Evolutionary conservation across 2,113 vertebrate species (phyloP).

Genomic region (Gasterosteus aculeatus): DNA sequence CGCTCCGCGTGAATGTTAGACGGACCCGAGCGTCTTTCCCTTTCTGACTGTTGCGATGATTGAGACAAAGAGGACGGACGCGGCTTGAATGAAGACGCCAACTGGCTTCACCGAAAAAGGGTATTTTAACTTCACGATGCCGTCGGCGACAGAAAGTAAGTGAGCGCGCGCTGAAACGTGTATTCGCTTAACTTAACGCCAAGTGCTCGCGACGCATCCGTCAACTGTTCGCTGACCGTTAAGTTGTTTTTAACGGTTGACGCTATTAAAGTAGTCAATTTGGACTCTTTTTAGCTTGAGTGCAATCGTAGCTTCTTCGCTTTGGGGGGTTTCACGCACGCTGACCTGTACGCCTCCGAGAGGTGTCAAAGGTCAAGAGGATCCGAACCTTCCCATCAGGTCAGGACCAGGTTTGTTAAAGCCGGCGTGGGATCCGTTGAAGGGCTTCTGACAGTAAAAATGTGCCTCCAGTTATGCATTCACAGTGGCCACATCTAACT

Average conservation of each 20-base stretch:
- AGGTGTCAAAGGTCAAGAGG: conserved; percentile 2
- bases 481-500: not conserved
- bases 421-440: not conserved
- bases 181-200: not conserved
- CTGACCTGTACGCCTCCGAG: not conserved
- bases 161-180: not conserved
- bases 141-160: not conserved
- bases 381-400: not conserved
- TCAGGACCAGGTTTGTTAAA: not conserved
- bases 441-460: not conserved
- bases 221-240: no score
- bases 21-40: conserved; percentile 23
- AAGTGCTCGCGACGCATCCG: no score
- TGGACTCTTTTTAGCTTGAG: no score
- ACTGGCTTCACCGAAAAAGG: not conserved
- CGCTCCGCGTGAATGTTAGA: conserved; percentile 38
- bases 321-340: not conserved
- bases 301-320: no score
- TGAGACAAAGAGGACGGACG: conserved; percentile 62
- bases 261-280: no score
- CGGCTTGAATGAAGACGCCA: conserved; percentile 10
- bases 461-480: not conserved
- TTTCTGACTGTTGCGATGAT: conserved; percentile 13
- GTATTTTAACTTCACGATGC: not conserved
- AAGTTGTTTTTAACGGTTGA: no score